These are phyloP conservation scores for Platyscapa corneri DNA, from an alignment of 1,140 invertebrate species.

Conservation along the genomic window DNA sequence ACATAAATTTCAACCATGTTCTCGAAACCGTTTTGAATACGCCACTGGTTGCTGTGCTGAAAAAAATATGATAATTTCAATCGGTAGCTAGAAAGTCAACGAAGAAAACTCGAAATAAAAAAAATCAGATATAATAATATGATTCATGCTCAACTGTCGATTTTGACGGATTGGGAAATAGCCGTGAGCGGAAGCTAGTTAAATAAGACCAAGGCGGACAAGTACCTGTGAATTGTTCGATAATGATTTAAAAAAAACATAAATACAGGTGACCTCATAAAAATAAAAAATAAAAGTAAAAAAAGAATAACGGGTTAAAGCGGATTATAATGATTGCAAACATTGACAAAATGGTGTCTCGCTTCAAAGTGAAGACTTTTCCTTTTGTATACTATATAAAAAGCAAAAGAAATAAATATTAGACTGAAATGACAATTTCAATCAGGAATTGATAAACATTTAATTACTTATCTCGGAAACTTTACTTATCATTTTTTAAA, in stretches of 20 bases:
- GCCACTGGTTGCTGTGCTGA: neutral
- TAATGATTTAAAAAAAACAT: conserved; percentile 43
- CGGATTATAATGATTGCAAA: neutral
- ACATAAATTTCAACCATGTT: conserved; percentile 12
- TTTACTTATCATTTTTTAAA: neutral
- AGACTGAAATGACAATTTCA: neutral
- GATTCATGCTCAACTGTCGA: conserved; percentile 3
- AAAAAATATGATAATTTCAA: neutral
- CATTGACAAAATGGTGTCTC: conserved; percentile 18
- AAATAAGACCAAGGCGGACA: conserved; percentile 31
- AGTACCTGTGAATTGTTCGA: conserved; percentile 51
- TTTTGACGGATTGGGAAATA: neutral
- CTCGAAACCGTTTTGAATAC: neutral
- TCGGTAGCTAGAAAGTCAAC: neutral
- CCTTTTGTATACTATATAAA: neutral
- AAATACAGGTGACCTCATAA: conserved; percentile 9
- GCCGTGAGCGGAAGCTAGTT: conserved; percentile 18
- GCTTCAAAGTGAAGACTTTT: neutral
- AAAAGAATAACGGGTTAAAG: neutral
- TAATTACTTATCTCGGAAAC: neutral
- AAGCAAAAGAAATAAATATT: neutral
- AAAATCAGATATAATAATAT: neutral
- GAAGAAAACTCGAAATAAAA: neutral
- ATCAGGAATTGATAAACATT: neutral
- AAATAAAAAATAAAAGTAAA: conserved; percentile 11